phyloP scores from a whole-genome alignment of 2,113 vertebrate species.

The Trichechus manatus region DNA sequence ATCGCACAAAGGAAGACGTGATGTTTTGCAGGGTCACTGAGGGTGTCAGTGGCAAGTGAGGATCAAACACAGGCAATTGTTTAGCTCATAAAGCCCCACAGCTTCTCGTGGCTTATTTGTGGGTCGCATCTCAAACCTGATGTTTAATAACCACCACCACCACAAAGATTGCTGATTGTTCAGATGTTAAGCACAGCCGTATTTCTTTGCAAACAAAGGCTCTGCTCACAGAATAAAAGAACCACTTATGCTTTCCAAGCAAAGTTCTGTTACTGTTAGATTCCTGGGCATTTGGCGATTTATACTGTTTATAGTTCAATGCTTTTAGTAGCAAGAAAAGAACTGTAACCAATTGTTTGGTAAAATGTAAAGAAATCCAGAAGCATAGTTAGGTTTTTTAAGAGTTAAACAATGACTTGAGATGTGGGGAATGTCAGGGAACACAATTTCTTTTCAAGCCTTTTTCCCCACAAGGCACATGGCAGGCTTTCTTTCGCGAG shows the following conservation, averaged over 20 bases:
- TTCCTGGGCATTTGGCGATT: background rate
- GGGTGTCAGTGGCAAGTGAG: background rate
- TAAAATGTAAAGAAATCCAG: constrained; percentile 49
- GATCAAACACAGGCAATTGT: background rate
- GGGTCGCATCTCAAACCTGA: background rate
- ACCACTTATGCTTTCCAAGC: constrained; percentile 29
- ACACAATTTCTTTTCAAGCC: background rate
- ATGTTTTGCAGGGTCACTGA: background rate
- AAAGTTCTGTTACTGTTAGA: constrained; percentile 56
- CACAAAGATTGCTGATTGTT: background rate
- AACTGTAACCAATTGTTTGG: constrained; percentile 4
- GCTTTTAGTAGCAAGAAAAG: constrained; percentile 19
- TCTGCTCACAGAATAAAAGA: constrained; percentile 30
- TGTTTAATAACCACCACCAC: background rate
- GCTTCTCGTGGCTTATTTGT: background rate
- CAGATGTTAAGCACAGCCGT: background rate
- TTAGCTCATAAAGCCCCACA: background rate
- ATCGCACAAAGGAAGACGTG: background rate
- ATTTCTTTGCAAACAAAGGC: constrained; percentile 29
- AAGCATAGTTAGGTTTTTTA: background rate
- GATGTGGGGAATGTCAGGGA: background rate
- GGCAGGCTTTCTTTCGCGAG: background rate
- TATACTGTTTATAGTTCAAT: constrained; percentile 41
- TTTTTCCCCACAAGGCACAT: background rate
- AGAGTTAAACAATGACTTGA: background rate